These are phyloP conservation scores for Orcinus orca DNA, from an alignment of 2,113 vertebrate genomes.

Conservation along the genomic window DNA sequence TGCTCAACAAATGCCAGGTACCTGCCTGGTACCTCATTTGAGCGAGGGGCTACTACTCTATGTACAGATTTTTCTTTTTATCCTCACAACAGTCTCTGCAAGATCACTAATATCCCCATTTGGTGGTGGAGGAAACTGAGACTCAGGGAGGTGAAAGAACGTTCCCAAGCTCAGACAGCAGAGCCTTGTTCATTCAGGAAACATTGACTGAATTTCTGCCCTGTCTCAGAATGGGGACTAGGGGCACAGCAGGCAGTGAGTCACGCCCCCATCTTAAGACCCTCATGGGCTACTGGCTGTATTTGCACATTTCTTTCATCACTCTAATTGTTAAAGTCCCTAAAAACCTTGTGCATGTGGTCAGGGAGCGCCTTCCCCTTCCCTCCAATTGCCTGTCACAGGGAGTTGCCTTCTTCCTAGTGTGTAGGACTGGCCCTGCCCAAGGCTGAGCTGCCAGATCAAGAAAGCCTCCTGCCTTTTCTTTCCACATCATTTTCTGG, in stretches of 20 bases:
- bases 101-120: background rate
- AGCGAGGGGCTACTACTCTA: background rate
- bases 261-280: background rate
- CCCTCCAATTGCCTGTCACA: fast-evolving
- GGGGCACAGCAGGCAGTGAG: background rate
- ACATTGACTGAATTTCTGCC: background rate
- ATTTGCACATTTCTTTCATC: background rate
- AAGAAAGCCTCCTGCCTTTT: background rate
- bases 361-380: too few relatives aligned
- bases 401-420: background rate
- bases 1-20: background rate
- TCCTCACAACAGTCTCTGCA: background rate
- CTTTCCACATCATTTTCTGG: background rate
- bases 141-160: background rate
- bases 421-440: background rate
- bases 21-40: background rate
- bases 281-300: background rate
- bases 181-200: background rate
- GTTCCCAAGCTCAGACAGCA: background rate
- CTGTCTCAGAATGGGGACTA: background rate
- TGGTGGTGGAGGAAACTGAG: background rate
- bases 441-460: background rate
- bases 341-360: background rate
- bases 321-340: background rate
- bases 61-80: background rate